Conservation (phyloP, 2,888 invertebrate genomes). For the Cephalotes varians region DNA sequence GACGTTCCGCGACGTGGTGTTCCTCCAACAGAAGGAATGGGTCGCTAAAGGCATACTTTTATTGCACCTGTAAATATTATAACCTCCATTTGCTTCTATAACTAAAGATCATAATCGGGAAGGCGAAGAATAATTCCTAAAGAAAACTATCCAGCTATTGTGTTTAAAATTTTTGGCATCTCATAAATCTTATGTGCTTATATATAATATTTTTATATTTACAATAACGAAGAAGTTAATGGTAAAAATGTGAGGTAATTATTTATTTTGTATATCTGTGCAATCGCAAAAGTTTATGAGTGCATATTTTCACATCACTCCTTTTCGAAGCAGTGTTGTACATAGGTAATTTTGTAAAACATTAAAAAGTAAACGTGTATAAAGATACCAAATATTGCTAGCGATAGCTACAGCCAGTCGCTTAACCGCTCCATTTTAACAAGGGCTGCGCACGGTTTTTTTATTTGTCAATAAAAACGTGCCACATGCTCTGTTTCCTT, state of each 20-base stretch:
- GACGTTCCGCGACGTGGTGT: slow-evolving; percentile 57
- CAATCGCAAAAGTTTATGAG: neutral
- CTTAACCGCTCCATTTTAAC: neutral
- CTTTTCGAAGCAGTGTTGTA: neutral
- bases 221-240: neutral
- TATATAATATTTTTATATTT: slow-evolving; percentile 17
- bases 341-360: neutral
- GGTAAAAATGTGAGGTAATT: neutral
- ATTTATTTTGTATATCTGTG: neutral
- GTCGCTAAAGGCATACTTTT: slow-evolving; percentile 63
- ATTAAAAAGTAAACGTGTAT: neutral
- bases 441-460: slow-evolving; percentile 51
- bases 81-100: slow-evolving; percentile 34
- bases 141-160: slow-evolving; percentile 1
- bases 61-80: slow-evolving; percentile 64
- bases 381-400: neutral
- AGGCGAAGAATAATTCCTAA: neutral
- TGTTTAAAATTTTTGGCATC: neutral
- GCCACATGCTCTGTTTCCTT: slow-evolving; percentile 64
- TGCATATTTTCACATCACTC: neutral
- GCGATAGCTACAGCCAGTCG: neutral
- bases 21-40: slow-evolving; percentile 66
- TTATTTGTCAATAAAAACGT: slow-evolving; percentile 60
- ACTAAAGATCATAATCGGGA: slow-evolving; percentile 34
- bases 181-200: neutral